phyloP scores from a whole-genome alignment of 2,888 invertebrate genomes.

The Carpatolechia fugitivella region DNA sequence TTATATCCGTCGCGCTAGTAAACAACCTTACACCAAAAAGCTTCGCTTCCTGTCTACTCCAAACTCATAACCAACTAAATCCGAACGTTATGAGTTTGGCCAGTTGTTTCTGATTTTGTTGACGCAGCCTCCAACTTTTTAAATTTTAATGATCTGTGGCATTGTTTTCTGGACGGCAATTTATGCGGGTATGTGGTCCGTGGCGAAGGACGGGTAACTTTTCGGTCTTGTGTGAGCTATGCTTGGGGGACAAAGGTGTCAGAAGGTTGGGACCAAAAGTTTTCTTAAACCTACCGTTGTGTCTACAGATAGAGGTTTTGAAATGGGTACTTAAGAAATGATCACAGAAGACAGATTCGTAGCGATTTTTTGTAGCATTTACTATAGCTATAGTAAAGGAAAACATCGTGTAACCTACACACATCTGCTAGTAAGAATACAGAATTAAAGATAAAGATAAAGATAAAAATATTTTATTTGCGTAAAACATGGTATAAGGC shows the following conservation, averaged over 20 bases:
- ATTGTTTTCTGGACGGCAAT: background rate
- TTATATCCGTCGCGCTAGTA: background rate
- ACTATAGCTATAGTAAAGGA: background rate
- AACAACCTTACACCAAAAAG: no score
- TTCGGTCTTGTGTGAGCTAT: background rate
- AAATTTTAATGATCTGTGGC: background rate
- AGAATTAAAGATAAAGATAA: no score
- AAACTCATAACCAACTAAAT: constrained; percentile 3
- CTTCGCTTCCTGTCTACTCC: background rate
- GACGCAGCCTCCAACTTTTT: no score
- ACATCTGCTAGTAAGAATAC: no score
- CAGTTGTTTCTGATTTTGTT: constrained; percentile 3
- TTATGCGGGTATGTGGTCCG: background rate
- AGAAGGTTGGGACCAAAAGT: no score
- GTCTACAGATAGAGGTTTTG: no score
- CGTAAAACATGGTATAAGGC: no score
- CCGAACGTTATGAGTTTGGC: constrained; percentile 7
- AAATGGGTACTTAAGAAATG: no score
- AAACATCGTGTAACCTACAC: background rate
- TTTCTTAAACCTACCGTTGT: no score
- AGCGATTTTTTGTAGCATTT: background rate
- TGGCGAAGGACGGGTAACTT: background rate
- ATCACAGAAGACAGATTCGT: no score
- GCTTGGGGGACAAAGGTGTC: background rate
- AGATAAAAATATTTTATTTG: no score